phyloP scores from a whole-genome alignment of 2,113 vertebrate species.

The Prolemur simus region DNA sequence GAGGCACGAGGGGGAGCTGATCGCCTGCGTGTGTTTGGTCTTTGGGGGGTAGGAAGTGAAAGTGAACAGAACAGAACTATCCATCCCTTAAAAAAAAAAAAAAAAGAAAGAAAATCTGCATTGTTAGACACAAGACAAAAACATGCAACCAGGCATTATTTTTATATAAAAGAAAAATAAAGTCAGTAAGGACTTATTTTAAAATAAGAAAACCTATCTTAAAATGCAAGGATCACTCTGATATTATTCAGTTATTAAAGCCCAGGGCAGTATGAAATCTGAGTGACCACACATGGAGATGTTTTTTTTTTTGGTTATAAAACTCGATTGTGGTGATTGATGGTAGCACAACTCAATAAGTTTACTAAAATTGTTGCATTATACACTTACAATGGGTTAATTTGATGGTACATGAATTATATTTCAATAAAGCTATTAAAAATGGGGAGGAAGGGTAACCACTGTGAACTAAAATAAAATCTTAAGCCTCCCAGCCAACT shows the following conservation, averaged over 20 bases:
- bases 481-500: too few species aligned
- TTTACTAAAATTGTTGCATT: neutral
- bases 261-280: neutral
- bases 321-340: neutral
- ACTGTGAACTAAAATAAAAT: too few species aligned
- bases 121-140: neutral
- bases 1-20: neutral
- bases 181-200: neutral
- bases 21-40: neutral
- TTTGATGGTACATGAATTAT: neutral
- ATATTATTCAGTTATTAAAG: conserved; percentile 24
- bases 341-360: neutral
- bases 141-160: neutral
- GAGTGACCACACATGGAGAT: neutral
- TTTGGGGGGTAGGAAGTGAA: neutral
- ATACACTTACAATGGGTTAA: neutral
- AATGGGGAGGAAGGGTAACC: neutral
- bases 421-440: neutral
- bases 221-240: neutral
- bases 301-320: neutral
- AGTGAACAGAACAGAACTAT: neutral
- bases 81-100: neutral
- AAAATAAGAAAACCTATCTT: neutral
- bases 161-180: neutral
- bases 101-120: neutral